Evolutionary conservation across 2,797 vertebrate species (phyloP).

Genomic region (Propithecus perrieri): DNA sequence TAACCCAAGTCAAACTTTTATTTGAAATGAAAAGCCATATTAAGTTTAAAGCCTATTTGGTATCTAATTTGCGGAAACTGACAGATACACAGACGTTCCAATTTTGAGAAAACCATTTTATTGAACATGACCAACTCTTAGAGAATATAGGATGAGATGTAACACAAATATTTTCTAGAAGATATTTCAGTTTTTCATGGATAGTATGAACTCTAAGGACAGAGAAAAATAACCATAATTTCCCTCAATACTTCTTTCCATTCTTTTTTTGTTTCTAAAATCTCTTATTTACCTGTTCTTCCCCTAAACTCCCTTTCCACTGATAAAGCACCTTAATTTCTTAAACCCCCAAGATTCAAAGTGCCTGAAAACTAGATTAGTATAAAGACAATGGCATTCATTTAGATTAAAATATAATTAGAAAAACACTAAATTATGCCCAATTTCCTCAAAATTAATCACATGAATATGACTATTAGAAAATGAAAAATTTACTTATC

Average conservation of each 20-base stretch:
- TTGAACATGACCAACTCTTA: not conserved
- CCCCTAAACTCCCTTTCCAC: not conserved
- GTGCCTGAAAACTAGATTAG: not conserved
- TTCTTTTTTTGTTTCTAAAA: not conserved
- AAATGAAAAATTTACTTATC: not conserved
- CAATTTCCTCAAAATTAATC: conserved; percentile 33
- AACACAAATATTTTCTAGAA: not conserved
- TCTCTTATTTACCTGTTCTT: not conserved
- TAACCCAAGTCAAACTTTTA: conserved; percentile 10
- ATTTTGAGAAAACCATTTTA: conserved; percentile 29
- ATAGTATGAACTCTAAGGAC: not conserved
- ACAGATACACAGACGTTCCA: not conserved
- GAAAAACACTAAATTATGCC: not conserved
- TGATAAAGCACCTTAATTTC: conserved; percentile 1
- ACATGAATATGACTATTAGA: not conserved
- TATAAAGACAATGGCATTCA: not conserved
- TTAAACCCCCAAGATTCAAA: conserved; percentile 31
- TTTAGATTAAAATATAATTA: not conserved
- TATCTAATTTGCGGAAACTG: not conserved
- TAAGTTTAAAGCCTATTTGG: not conserved
- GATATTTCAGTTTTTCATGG: not conserved
- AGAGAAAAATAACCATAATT: not conserved
- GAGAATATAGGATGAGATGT: conserved; percentile 1
- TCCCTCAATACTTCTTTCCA: not conserved
- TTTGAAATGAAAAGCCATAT: conserved; percentile 57